Evolutionary conservation across 1,140 invertebrate species (phyloP).

Genomic region (Mercenaria mercenaria): DNA sequence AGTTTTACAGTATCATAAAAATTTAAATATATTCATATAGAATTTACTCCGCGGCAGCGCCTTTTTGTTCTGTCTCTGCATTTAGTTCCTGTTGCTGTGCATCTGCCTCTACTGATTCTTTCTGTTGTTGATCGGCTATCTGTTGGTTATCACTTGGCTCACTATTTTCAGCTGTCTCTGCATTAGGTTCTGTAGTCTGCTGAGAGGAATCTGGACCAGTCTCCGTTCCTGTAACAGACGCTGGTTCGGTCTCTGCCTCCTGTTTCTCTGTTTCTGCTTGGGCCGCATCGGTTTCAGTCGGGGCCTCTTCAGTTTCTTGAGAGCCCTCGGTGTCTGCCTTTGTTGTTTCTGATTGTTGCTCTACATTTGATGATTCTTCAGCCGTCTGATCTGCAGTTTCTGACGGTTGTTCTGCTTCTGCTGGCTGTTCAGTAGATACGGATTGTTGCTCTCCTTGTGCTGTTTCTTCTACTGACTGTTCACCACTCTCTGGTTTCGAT

Average conservation of each 20-base stretch:
- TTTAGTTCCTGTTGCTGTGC: not conserved
- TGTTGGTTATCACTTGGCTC: no score
- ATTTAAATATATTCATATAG: no score
- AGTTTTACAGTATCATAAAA: no score
- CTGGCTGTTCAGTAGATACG: no score
- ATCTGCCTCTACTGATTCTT: no score
- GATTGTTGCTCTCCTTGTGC: not conserved
- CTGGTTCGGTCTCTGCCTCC: not conserved
- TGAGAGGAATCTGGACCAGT: not conserved
- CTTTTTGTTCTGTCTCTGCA: not conserved
- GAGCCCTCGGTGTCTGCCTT: no score
- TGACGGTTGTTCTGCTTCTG: no score
- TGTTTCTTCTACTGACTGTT: not conserved
- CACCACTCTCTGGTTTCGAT: not conserved
- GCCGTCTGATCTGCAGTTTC: no score
- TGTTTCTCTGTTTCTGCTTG: not conserved
- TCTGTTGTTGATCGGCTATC: not conserved
- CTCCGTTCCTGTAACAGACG: not conserved
- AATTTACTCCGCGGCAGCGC: not conserved
- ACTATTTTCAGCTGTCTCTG: not conserved
- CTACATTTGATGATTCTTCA: no score
- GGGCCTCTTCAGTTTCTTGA: not conserved
- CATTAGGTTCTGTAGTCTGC: not conserved
- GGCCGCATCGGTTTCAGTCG: not conserved
- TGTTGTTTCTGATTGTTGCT: no score